Percentiles rank a stretch among this genome's conserved stretches.
phyloP scores from a whole-genome alignment of 2,888 invertebrate genomes.

The Dyspetes luteomarginatus region DNA sequence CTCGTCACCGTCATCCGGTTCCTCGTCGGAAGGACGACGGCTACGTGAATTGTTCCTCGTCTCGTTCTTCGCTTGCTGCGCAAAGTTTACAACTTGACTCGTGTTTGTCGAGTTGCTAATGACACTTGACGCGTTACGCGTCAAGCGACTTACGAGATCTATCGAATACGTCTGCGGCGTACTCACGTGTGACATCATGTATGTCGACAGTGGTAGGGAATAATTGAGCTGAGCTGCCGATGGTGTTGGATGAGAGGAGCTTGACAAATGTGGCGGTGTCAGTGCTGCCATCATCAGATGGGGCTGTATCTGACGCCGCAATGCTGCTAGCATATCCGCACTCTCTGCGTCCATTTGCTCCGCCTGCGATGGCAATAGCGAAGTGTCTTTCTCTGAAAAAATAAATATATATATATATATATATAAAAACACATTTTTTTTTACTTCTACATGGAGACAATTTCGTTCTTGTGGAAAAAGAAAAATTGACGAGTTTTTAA shows the following conservation, averaged over 20 bases:
- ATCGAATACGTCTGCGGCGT: slow-evolving; percentile 70
- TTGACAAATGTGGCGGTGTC: slow-evolving; percentile 82
- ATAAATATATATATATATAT: no score
- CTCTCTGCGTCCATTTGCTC: slow-evolving; percentile 84
- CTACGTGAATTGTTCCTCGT: slow-evolving; percentile 77
- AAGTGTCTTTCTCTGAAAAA: slow-evolving; percentile 77
- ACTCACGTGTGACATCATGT: slow-evolving; percentile 81
- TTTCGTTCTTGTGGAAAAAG: no score
- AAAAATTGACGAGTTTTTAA: no score
- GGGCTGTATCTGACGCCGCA: slow-evolving; percentile 89
- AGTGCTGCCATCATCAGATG: slow-evolving; percentile 88
- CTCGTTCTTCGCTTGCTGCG: slow-evolving; percentile 79
- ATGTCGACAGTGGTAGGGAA: slow-evolving; percentile 77
- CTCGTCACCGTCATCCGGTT: slow-evolving; percentile 83
- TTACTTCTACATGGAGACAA: no score
- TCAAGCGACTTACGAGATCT: slow-evolving; percentile 69
- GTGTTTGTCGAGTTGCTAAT: slow-evolving; percentile 55
- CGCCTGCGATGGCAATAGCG: slow-evolving; percentile 70
- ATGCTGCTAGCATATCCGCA: slow-evolving; percentile 89
- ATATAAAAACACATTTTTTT: no score
- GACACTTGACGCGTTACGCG: slow-evolving; percentile 53
- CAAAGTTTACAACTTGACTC: slow-evolving; percentile 69
- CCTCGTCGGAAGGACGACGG: slow-evolving; percentile 72
- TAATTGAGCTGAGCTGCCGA: slow-evolving; percentile 78
- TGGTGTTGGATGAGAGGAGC: slow-evolving; percentile 73